These are phyloP conservation scores for Oegoconia quadripuncta DNA, from an alignment of 2,888 invertebrate species.

Conservation along the genomic window DNA sequence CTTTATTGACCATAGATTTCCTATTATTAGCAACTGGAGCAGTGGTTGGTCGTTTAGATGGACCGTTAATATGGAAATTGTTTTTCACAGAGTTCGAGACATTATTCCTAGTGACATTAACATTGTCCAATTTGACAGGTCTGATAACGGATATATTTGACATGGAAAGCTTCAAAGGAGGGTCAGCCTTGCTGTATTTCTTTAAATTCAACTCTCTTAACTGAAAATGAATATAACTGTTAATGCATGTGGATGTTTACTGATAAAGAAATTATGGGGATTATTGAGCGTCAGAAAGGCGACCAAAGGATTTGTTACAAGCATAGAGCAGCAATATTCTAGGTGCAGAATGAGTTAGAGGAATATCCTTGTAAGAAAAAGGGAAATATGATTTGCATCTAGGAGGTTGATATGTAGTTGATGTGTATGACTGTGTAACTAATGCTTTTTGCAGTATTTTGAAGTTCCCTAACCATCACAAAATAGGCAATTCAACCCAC, in stretches of 20 bases:
- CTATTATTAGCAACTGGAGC: conserved; percentile 23
- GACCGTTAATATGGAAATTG: conserved; percentile 30
- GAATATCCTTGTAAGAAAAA: no score
- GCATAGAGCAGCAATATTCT: no score
- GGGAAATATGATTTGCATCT: no score
- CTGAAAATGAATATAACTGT: conserved; percentile 35
- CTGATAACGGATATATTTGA: conserved; percentile 9
- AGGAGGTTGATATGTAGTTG: no score
- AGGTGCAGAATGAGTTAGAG: no score
- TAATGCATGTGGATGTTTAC: not conserved
- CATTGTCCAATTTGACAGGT: conserved; percentile 16
- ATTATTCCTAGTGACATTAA: conserved; percentile 10
- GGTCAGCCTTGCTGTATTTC: conserved; percentile 43
- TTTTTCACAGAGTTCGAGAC: conserved; percentile 25
- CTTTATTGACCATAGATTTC: not conserved
- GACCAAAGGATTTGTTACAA: no score
- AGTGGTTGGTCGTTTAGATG: conserved; percentile 30
- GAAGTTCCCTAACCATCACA: no score
- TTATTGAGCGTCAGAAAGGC: no score
- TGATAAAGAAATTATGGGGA: no score
- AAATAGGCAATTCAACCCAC: no score
- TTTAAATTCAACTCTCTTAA: conserved; percentile 56
- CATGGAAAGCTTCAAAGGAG: not conserved
- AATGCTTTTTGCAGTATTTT: no score
- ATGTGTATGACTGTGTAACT: no score